Evolutionary conservation across 2,113 vertebrate genomes (phyloP).

Genomic region (Eubucco bourcierii): DNA sequence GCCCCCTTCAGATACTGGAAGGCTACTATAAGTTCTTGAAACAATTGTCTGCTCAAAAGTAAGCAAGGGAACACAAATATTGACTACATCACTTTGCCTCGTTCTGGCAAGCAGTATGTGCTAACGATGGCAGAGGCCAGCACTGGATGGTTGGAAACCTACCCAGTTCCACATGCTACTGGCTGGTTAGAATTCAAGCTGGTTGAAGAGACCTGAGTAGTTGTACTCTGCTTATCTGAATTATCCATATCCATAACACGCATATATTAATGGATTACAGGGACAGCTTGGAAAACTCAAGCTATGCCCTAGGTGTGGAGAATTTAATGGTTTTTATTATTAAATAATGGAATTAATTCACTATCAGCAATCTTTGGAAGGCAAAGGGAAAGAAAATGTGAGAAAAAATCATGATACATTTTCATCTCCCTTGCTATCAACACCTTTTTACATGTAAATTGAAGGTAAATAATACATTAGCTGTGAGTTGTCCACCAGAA

Average conservation of each 20-base stretch:
- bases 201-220: no score
- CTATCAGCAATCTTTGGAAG: not conserved
- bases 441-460: not conserved
- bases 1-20: no score
- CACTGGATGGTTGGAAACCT: no score
- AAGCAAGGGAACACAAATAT: not conserved
- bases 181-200: no score
- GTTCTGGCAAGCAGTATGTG: no score
- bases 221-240: no score
- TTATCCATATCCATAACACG: accelerated
- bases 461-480: not conserved
- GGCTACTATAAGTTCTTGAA: not conserved
- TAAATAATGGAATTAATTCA: not conserved
- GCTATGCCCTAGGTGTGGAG: not conserved
- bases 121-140: no score
- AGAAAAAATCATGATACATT: not conserved
- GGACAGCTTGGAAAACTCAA: not conserved
- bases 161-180: no score
- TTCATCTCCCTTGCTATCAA: not conserved
- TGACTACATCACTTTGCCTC: no score
- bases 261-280: not conserved
- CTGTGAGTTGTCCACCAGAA: not conserved
- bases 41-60: not conserved
- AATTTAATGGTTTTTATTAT: not conserved
- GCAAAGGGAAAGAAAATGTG: not conserved